Percentiles rank a stretch among this genome's conserved stretches.
Conservation (phyloP, 2,797 vertebrate genomes). For the Girardinus metallicus region DNA sequence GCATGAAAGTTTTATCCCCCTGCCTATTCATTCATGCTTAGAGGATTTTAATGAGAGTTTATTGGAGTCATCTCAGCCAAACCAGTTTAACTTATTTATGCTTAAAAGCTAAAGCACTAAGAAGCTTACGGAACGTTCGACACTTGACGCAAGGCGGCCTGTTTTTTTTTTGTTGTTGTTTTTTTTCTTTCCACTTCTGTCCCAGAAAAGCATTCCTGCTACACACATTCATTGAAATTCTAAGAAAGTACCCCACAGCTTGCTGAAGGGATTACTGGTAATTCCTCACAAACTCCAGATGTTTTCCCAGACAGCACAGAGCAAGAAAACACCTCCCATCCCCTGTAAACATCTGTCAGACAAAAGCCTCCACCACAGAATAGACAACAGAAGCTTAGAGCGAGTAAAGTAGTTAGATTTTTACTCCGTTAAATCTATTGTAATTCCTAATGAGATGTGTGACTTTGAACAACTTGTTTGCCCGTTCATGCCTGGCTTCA, state of each 20-base stretch:
- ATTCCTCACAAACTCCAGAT: slow-evolving; percentile 80
- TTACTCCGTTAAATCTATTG: slow-evolving; percentile 58
- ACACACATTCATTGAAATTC: slow-evolving; percentile 74
- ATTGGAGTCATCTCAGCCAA: slow-evolving; percentile 65
- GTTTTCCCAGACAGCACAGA: slow-evolving; percentile 73
- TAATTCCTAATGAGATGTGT: slow-evolving; percentile 57
- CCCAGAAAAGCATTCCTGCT: slow-evolving; percentile 59
- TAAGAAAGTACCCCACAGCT: slow-evolving; percentile 60
- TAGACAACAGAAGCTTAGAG: slow-evolving; percentile 69
- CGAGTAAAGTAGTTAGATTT: slow-evolving; percentile 68
- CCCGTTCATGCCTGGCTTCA: slow-evolving; percentile 34
- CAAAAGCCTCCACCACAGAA: slow-evolving; percentile 70
- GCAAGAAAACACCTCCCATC: slow-evolving; percentile 68
- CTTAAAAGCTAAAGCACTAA: slow-evolving; percentile 68
- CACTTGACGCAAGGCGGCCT: slow-evolving; percentile 45
- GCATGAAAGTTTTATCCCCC: slow-evolving; percentile 51
- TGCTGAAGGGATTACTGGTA: slow-evolving; percentile 75
- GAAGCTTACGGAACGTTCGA: slow-evolving; percentile 72
- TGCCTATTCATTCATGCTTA: slow-evolving; percentile 39
- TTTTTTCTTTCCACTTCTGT: too few species aligned
- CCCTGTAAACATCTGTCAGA: slow-evolving; percentile 81
- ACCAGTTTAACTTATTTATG: slow-evolving; percentile 73
- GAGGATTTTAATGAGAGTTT: slow-evolving; percentile 67
- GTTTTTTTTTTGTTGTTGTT: background rate
- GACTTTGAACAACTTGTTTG: slow-evolving; percentile 39